Evolutionary conservation across 1,140 invertebrate species (phyloP).

Genomic region (Polypedilum vanderplanki): DNA sequence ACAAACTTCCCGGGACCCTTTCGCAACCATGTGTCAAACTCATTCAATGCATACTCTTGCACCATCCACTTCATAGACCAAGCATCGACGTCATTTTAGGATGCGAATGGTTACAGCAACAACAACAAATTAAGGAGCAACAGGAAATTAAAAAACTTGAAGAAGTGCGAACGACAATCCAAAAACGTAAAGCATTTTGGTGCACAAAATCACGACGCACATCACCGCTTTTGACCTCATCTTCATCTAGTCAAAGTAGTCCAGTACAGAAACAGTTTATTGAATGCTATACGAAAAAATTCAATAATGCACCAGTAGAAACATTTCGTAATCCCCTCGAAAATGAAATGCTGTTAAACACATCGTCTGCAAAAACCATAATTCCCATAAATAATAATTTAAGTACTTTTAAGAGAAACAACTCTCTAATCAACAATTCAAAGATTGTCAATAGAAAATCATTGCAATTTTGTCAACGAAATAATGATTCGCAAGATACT

Average conservation of each 20-base stretch:
- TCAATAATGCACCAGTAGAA: conserved; percentile 40
- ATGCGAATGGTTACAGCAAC: conserved; percentile 43
- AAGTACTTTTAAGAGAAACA: conserved; percentile 32
- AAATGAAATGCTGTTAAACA: conserved; percentile 30
- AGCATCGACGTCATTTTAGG: conserved; percentile 44
- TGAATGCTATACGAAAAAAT: conserved; percentile 42
- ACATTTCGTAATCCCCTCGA: conserved; percentile 43
- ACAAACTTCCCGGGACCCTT: conserved; percentile 47
- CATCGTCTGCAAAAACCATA: conserved; percentile 34
- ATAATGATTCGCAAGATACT: conserved; percentile 30
- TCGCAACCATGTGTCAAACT: conserved; percentile 46
- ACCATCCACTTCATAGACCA: conserved; percentile 43
- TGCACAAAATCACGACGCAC: conserved; percentile 43
- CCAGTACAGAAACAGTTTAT: conserved; percentile 41
- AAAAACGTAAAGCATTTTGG: conserved; percentile 42
- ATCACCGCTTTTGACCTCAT: conserved; percentile 35
- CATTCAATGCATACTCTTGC: conserved; percentile 45
- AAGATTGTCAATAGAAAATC: conserved; percentile 39
- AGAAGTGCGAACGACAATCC: conserved; percentile 39
- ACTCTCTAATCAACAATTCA: conserved; percentile 39
- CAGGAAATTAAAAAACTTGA: conserved; percentile 35
- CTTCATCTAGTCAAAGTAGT: conserved; percentile 42
- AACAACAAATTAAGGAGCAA: conserved; percentile 38
- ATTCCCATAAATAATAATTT: conserved; percentile 33
- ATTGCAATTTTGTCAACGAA: conserved; percentile 25